These are phyloP conservation scores for Manduca sexta DNA, from an alignment of 1,140 invertebrate species.

Conservation along the genomic window DNA sequence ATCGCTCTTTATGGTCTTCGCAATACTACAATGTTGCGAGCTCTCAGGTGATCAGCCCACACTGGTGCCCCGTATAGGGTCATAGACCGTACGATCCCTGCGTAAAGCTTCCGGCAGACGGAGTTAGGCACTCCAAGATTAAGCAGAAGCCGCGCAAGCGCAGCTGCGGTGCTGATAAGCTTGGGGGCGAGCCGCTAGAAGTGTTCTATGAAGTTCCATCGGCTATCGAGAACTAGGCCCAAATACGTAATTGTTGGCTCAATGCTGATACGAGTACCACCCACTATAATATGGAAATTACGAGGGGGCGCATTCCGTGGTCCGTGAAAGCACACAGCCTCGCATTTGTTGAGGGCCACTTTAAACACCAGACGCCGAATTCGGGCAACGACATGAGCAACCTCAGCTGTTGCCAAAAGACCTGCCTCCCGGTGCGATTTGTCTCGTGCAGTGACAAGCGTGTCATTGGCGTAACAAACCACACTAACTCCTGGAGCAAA, in stretches of 20 bases:
- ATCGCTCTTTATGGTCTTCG: too few species aligned
- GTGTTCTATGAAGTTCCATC: too few species aligned
- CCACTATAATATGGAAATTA: not conserved
- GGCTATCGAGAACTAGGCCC: too few species aligned
- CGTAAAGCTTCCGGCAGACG: too few species aligned
- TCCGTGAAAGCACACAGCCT: slow-evolving; percentile 4
- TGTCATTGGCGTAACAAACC: slow-evolving; percentile 1
- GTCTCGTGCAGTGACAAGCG: not conserved
- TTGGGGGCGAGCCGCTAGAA: too few species aligned
- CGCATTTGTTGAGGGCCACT: slow-evolving; percentile 9
- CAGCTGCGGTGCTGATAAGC: too few species aligned
- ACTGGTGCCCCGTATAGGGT: too few species aligned
- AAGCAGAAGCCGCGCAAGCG: too few species aligned
- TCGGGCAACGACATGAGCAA: not conserved
- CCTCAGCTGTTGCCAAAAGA: not conserved
- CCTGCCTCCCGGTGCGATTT: not conserved
- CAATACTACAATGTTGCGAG: too few species aligned
- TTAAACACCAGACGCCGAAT: slow-evolving; percentile 7
- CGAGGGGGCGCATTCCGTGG: not conserved
- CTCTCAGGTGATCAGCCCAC: too few species aligned
- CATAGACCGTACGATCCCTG: too few species aligned
- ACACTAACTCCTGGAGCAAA: not conserved
- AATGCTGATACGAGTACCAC: not conserved
- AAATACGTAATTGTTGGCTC: not conserved
- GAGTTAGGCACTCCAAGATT: too few species aligned